Evolutionary conservation across 64 coral and sea anemone species (phyloP).

Genomic region (Dendronephthya gigantea): DNA sequence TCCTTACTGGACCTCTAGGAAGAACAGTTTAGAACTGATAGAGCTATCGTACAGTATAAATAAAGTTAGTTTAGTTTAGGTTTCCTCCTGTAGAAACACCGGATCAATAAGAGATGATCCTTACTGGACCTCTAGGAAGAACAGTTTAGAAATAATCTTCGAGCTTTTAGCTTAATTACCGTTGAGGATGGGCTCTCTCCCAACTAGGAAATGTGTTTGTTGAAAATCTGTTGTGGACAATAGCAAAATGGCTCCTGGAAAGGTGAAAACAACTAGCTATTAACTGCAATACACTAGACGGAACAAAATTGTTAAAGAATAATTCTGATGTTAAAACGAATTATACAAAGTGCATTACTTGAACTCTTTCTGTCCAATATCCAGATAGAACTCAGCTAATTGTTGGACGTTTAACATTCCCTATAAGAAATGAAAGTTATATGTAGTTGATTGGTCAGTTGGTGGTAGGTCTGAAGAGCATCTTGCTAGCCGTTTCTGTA

Average conservation of each 20-base stretch:
- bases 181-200: conserved; percentile 95
- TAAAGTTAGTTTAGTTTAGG: too few species aligned
- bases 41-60: too few species aligned
- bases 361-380: conserved; percentile 60
- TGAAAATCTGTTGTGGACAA: conserved; percentile 86
- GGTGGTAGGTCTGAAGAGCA: conserved; percentile 2
- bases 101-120: too few species aligned
- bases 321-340: not conserved
- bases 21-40: too few species aligned
- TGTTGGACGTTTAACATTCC: conserved; percentile 85
- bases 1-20: too few species aligned
- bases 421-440: conserved; percentile 37
- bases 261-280: not conserved
- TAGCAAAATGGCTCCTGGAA: conserved; percentile 77
- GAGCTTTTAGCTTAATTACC: too few species aligned
- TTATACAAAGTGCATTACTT: not conserved
- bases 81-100: too few species aligned
- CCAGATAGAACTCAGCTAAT: conserved; percentile 63
- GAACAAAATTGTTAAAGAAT: not conserved
- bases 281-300: not conserved
- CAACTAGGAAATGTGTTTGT: conserved; percentile 99
- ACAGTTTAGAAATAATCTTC: too few species aligned
- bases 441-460: too few species aligned
- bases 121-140: too few species aligned
- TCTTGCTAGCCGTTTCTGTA: too few species aligned